Conservation (phyloP, 2,888 invertebrate genomes). For the Archaeoteleia sp. region DNA sequence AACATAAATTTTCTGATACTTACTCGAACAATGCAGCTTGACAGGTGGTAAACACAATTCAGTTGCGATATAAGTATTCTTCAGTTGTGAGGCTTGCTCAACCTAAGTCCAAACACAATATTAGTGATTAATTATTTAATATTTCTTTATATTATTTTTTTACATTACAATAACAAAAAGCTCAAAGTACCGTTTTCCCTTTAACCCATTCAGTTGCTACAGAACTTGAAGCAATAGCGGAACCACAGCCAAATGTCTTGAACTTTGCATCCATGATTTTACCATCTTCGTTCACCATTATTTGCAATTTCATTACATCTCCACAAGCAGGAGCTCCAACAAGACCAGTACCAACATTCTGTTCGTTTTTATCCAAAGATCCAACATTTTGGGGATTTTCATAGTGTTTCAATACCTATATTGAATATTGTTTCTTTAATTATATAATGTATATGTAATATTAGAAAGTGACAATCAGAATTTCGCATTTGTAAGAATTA, state of each 20-base stretch:
- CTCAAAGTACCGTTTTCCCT: too few species aligned
- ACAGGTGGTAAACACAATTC: conserved; percentile 27
- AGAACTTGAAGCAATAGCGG: conserved; percentile 28
- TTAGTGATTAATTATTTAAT: too few species aligned
- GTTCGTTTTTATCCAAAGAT: conserved; percentile 25
- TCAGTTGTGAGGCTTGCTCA: too few species aligned
- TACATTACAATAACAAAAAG: too few species aligned
- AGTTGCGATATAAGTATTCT: conserved; percentile 19
- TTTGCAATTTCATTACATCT: conserved; percentile 34
- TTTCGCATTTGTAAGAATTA: too few species aligned
- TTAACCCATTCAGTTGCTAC: conserved; percentile 23
- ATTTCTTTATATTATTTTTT: too few species aligned
- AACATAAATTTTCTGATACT: too few species aligned
- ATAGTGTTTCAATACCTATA: too few species aligned
- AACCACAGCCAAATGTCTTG: conserved; percentile 34
- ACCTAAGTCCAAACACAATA: too few species aligned
- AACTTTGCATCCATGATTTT: conserved; percentile 30
- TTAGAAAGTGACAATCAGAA: too few species aligned
- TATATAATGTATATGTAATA: too few species aligned
- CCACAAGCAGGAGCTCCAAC: conserved; percentile 34
- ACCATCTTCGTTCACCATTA: conserved; percentile 29
- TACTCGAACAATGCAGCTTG: conserved; percentile 28
- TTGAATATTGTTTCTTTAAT: too few species aligned
- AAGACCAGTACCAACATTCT: conserved; percentile 30
- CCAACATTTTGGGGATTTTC: conserved; percentile 35